A percentile compares a stretch with the other conserved stretches of the same genome.
Evolutionary conservation across 2,888 invertebrate species (phyloP).

Genomic region (Maniola hyperantus): DNA sequence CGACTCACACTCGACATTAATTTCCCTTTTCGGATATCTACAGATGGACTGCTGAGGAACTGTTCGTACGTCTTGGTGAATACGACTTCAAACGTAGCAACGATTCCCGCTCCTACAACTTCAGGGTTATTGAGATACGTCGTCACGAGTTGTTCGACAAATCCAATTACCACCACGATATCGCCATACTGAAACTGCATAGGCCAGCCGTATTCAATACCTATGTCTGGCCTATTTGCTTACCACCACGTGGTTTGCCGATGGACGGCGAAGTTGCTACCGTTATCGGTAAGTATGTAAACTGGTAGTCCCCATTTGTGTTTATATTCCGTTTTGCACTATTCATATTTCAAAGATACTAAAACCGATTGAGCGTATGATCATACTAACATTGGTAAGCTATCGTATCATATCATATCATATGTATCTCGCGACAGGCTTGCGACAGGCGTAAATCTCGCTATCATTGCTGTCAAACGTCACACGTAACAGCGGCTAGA

Average conservation of each 20-base stretch:
- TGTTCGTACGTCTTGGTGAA: slow-evolving; percentile 90
- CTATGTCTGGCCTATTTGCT: slow-evolving; percentile 92
- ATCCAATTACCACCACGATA: slow-evolving; percentile 88
- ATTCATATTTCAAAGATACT: too few species aligned
- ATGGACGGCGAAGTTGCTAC: slow-evolving; percentile 85
- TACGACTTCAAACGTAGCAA: slow-evolving; percentile 87
- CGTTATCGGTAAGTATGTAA: slow-evolving; percentile 82
- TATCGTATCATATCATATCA: too few species aligned
- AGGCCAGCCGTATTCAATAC: slow-evolving; percentile 87
- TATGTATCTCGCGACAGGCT: too few species aligned
- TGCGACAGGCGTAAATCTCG: too few species aligned
- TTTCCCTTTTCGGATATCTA: background rate
- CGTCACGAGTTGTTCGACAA: slow-evolving; percentile 87
- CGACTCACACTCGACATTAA: too few species aligned
- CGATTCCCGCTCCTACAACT: slow-evolving; percentile 88
- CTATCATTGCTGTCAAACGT: too few species aligned
- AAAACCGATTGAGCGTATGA: too few species aligned
- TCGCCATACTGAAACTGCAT: slow-evolving; percentile 87
- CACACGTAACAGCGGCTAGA: too few species aligned
- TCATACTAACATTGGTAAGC: too few species aligned
- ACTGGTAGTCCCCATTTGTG: background rate
- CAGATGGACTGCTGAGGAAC: slow-evolving; percentile 83
- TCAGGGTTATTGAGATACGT: slow-evolving; percentile 85
- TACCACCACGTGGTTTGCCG: slow-evolving; percentile 85
- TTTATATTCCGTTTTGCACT: too few species aligned